Evolutionary conservation across 2,888 invertebrate species (phyloP).

Genomic region (Ichneumon xanthorius): DNA sequence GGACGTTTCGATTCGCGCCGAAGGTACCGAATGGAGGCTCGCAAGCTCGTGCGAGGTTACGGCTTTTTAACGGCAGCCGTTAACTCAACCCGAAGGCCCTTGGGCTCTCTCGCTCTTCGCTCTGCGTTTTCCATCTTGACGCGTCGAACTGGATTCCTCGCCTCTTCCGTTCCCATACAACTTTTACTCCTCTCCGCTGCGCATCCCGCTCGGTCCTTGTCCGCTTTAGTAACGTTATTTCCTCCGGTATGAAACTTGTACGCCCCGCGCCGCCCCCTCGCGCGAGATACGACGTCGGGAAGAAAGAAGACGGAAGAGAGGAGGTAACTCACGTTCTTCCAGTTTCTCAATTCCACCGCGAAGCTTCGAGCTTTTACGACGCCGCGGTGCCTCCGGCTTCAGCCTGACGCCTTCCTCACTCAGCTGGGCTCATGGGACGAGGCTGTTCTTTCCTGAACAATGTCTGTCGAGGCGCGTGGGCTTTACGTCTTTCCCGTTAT

Average conservation of each 20-base stretch:
- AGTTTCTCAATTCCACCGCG: slow-evolving; percentile 23
- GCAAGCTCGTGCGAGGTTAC: slow-evolving; percentile 52
- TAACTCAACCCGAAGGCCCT: slow-evolving; percentile 54
- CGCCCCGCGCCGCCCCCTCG: background rate
- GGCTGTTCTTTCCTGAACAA: slow-evolving; percentile 32
- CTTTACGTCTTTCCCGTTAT: slow-evolving; percentile 57
- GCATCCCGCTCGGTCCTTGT: slow-evolving; percentile 10
- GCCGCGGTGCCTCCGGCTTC: slow-evolving; percentile 45
- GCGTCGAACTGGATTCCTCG: slow-evolving; percentile 15
- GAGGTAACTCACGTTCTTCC: slow-evolving; percentile 50
- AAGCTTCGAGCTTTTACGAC: slow-evolving; percentile 58
- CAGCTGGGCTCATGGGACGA: slow-evolving; percentile 22
- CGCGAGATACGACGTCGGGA: slow-evolving; percentile 11
- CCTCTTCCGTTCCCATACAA: background rate
- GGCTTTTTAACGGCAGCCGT: slow-evolving; percentile 69
- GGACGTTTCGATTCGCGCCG: background rate
- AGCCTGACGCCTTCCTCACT: slow-evolving; percentile 44
- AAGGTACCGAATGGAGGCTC: slow-evolving; percentile 52
- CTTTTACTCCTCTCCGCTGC: background rate
- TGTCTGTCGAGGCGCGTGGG: slow-evolving; percentile 38
- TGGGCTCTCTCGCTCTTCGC: slow-evolving; percentile 16
- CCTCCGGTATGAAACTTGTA: slow-evolving; percentile 28
- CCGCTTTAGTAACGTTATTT: slow-evolving; percentile 58
- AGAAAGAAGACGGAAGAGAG: slow-evolving; percentile 37
- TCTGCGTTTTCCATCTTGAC: slow-evolving; percentile 8